phyloP scores from a whole-genome alignment of 1,140 invertebrate genomes.

The Hetaerina americana region DNA sequence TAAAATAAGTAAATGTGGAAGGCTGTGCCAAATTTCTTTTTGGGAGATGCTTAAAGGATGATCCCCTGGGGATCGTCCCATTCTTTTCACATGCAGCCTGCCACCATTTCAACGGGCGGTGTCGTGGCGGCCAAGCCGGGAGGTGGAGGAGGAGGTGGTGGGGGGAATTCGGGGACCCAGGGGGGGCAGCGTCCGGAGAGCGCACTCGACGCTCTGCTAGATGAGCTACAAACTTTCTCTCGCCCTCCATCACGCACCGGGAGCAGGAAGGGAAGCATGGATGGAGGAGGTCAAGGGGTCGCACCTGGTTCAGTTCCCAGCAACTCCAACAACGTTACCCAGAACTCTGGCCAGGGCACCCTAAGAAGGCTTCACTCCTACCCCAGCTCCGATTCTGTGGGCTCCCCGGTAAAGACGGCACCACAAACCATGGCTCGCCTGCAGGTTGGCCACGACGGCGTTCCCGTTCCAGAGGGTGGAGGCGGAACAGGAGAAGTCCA shows the following conservation, averaged over 20 bases:
- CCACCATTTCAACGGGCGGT: slow-evolving; percentile 44
- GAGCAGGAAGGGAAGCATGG: slow-evolving; percentile 38
- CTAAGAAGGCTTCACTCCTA: slow-evolving; percentile 58
- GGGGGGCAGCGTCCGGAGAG: slow-evolving; percentile 65
- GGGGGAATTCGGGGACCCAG: slow-evolving; percentile 31
- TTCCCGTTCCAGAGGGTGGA: background rate
- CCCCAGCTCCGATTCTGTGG: slow-evolving; percentile 58
- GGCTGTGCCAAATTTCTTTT: background rate
- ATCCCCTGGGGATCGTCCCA: background rate
- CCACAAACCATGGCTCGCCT: slow-evolving; percentile 7
- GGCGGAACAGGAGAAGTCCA: background rate
- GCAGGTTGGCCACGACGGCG: slow-evolving; percentile 7
- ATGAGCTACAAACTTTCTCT: slow-evolving; percentile 76
- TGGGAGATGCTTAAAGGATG: background rate
- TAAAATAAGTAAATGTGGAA: too few relatives aligned
- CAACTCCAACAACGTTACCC: slow-evolving; percentile 18
- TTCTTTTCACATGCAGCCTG: slow-evolving; percentile 20
- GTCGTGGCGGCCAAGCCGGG: slow-evolving; percentile 47
- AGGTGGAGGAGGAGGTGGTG: slow-evolving; percentile 42
- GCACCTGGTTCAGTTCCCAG: slow-evolving; percentile 8
- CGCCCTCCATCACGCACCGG: slow-evolving; percentile 35
- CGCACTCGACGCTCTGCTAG: slow-evolving; percentile 89
- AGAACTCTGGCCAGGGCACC: slow-evolving; percentile 31
- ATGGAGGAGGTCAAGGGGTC: slow-evolving; percentile 27
- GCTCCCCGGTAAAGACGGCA: slow-evolving; percentile 39